Percentiles rank a stretch among this genome's conserved stretches.
These are phyloP conservation scores for Novumbra hubbsi DNA, from an alignment of 2,797 vertebrate genomes.

Conservation along the genomic window DNA sequence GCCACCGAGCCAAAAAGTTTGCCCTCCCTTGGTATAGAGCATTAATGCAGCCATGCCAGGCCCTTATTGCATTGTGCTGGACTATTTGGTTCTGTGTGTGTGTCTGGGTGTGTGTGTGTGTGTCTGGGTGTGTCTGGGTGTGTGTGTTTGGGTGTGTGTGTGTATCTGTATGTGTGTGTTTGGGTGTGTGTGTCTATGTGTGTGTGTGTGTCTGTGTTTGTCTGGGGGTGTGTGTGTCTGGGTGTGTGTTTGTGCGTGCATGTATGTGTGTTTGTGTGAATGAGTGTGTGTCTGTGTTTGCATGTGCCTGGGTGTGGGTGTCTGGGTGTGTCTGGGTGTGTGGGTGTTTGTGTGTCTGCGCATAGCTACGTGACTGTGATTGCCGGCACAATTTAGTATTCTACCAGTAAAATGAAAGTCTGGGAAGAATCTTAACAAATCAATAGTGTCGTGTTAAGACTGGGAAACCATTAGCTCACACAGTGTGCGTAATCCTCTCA, in stretches of 20 bases:
- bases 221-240: constrained; percentile 3
- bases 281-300: neutral
- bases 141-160: constrained; percentile 16
- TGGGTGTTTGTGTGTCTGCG: constrained; percentile 1
- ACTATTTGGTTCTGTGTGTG: constrained; percentile 25
- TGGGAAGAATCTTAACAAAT: neutral
- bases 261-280: constrained; percentile 18
- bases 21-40: too few species aligned
- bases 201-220: constrained; percentile 19
- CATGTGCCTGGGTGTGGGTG: constrained; percentile 19
- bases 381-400: constrained; percentile 32
- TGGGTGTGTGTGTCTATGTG: constrained; percentile 9
- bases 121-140: constrained; percentile 17
- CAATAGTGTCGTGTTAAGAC: constrained; percentile 2
- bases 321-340: constrained; percentile 25
- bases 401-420: constrained; percentile 24
- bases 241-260: too few species aligned
- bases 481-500: neutral
- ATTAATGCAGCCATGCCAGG: constrained; percentile 4
- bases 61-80: neutral
- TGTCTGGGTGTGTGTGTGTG: constrained; percentile 23
- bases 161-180: constrained; percentile 19
- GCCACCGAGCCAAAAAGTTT: too few species aligned
- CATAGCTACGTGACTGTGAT: constrained; percentile 28
- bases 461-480: constrained; percentile 8